phyloP scores from a whole-genome alignment of 2,797 vertebrate species.

The Diplodus sargus region DNA sequence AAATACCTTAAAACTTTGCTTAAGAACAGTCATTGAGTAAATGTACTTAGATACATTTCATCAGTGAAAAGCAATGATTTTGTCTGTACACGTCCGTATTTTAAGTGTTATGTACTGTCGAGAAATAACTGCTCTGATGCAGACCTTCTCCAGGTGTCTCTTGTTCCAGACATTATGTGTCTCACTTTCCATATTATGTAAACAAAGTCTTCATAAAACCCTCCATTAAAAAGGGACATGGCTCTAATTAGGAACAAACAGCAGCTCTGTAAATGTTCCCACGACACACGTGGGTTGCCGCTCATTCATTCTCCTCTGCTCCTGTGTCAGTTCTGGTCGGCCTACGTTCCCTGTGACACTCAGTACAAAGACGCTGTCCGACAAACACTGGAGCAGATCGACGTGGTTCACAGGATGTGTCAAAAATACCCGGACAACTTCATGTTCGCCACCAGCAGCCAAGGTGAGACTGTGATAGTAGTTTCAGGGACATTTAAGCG shows the following conservation, averaged over 20 bases:
- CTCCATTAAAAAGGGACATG: neutral
- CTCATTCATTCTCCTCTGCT: slow-evolving; percentile 11
- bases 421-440: slow-evolving; percentile 84
- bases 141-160: neutral
- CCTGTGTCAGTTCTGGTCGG: slow-evolving; percentile 92
- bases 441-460: slow-evolving; percentile 78
- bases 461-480: slow-evolving; percentile 67
- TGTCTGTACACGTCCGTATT: neutral
- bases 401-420: slow-evolving; percentile 93
- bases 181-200: neutral
- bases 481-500: neutral
- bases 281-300: neutral
- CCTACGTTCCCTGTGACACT: slow-evolving; percentile 87
- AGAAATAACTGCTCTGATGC: neutral
- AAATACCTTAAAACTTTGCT: too few relatives aligned
- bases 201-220: neutral
- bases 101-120: neutral
- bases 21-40: too few relatives aligned
- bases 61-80: too few relatives aligned
- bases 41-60: too few relatives aligned
- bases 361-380: slow-evolving; percentile 92
- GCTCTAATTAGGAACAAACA: neutral
- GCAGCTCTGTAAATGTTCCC: neutral
- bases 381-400: slow-evolving; percentile 94
- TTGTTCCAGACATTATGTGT: neutral